phyloP scores from a whole-genome alignment of 2,113 vertebrate genomes.

The Stercorarius parasiticus region DNA sequence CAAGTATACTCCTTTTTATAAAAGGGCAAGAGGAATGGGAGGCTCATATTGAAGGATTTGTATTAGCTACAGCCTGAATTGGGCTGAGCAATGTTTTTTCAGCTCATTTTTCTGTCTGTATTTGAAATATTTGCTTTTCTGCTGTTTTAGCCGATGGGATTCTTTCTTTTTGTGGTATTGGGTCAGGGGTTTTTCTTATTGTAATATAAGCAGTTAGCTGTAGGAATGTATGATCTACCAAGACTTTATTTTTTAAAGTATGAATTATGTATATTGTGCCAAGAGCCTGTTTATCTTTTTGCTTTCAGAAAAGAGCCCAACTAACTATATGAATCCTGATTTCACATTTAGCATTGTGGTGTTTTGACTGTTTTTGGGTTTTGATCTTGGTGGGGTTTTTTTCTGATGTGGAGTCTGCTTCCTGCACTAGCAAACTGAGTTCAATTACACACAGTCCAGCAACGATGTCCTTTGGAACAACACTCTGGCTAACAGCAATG shows the following conservation, averaged over 20 bases:
- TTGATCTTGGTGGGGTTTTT: not conserved
- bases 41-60: not conserved
- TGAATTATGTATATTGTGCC: not conserved
- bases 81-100: not conserved
- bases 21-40: not conserved
- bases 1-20: not conserved
- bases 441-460: not conserved
- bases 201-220: not conserved
- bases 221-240: not conserved
- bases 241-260: not conserved
- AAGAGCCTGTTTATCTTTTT: not conserved
- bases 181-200: not conserved
- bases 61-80: not conserved
- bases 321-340: not conserved
- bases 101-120: not conserved
- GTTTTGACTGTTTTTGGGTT: not conserved
- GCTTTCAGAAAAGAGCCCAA: not conserved
- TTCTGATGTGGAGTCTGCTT: not conserved
- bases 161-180: not conserved
- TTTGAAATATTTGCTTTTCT: not conserved
- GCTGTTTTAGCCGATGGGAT: not conserved
- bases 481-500: not conserved
- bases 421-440: not conserved
- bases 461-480: not conserved
- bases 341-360: not conserved